phyloP scores from a whole-genome alignment of 2,797 vertebrate genomes.

The Orestias chungarensis region DNA sequence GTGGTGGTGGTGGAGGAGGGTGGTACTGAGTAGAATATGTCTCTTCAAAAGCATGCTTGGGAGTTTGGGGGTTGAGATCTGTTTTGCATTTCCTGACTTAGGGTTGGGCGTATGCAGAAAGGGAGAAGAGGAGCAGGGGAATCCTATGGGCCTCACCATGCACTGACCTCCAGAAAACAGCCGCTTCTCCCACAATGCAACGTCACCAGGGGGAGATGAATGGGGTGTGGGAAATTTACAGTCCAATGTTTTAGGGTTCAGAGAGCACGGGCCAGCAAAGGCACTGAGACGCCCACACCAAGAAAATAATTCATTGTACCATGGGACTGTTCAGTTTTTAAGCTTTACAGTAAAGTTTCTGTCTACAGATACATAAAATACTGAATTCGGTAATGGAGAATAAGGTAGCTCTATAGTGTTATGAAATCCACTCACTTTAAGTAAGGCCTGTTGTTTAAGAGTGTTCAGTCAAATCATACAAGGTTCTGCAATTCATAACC shows the following conservation, averaged over 20 bases:
- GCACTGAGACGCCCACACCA: conserved; percentile 29
- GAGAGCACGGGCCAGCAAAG: conserved; percentile 51
- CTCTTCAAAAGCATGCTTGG: conserved; percentile 29
- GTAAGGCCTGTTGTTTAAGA: not conserved
- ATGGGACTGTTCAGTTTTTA: conserved; percentile 17
- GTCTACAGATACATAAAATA: conserved; percentile 17
- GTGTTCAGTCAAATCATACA: conserved; percentile 16
- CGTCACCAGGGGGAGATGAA: conserved; percentile 58
- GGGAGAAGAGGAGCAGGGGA: conserved; percentile 41
- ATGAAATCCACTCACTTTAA: conserved; percentile 29
- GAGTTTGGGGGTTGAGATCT: conserved; percentile 61
- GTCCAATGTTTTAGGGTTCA: conserved; percentile 49
- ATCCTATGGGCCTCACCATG: conserved; percentile 56
- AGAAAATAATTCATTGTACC: conserved; percentile 27
- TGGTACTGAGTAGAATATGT: not conserved
- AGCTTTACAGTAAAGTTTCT: not conserved
- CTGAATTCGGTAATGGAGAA: conserved; percentile 42
- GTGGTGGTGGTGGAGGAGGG: not conserved
- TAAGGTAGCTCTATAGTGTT: not conserved
- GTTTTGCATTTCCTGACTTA: conserved; percentile 70
- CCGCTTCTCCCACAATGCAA: conserved; percentile 37
- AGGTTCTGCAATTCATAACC: not conserved
- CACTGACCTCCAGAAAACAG: conserved; percentile 49
- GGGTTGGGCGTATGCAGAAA: conserved; percentile 36
- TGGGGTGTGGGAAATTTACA: conserved; percentile 57